Conservation (phyloP, 2,797 vertebrate species). For the Galagoides demidoff region DNA sequence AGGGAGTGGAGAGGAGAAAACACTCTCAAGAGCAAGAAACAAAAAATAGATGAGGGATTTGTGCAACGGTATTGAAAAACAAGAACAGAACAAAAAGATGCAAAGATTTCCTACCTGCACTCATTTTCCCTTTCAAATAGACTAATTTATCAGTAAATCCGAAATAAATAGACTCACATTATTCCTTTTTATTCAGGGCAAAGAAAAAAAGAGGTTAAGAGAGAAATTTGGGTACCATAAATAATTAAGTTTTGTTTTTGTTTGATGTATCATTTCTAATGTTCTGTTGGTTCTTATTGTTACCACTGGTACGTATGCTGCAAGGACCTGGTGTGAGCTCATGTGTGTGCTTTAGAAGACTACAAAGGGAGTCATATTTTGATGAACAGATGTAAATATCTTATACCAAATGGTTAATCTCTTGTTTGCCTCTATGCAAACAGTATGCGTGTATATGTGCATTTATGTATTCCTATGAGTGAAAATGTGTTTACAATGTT, state of each 20-base stretch:
- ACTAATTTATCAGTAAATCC: constrained; percentile 49
- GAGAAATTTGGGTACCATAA: constrained; percentile 33
- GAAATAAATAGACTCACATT: constrained; percentile 37
- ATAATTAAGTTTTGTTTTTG: constrained; percentile 49
- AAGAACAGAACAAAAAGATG: constrained; percentile 35
- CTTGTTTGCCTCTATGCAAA: constrained; percentile 79
- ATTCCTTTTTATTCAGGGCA: constrained; percentile 45
- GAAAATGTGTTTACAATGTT: constrained; percentile 20
- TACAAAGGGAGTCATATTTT: constrained; percentile 83
- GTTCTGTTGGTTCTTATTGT: background rate
- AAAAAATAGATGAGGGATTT: constrained; percentile 43
- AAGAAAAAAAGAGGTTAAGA: constrained; percentile 22
- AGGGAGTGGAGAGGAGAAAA: background rate
- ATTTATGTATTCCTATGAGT: background rate
- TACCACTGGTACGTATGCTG: background rate
- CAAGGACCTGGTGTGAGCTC: background rate
- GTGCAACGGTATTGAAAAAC: constrained; percentile 24
- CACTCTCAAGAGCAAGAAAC: constrained; percentile 18
- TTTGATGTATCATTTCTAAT: constrained; percentile 42
- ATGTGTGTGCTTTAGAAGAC: constrained; percentile 73
- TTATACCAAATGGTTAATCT: constrained; percentile 83
- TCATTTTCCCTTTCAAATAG: constrained; percentile 64
- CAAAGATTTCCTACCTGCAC: constrained; percentile 52
- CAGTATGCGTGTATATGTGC: background rate
- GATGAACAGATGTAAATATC: constrained; percentile 85